These are phyloP conservation scores for Pterocles orientalis DNA, from an alignment of 2,113 vertebrate species.

Conservation along the genomic window DNA sequence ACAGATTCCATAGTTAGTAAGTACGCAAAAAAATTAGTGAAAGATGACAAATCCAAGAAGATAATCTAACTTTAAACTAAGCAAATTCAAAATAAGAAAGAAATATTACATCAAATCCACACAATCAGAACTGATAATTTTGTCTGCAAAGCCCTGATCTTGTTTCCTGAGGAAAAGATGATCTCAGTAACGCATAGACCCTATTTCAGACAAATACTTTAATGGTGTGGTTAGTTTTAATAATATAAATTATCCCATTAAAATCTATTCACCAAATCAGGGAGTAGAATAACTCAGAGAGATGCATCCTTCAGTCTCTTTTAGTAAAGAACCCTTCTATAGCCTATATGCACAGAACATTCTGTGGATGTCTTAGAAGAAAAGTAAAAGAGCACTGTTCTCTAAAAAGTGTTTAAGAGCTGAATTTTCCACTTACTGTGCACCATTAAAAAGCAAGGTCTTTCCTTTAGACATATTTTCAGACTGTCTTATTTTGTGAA, in stretches of 20 bases:
- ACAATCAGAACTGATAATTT: not conserved
- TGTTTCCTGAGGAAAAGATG: not conserved
- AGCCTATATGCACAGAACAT: not conserved
- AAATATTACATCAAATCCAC: not conserved
- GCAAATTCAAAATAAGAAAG: not conserved
- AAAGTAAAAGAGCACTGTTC: not conserved
- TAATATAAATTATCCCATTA: not conserved
- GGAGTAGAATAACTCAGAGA: not conserved
- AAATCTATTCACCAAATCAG: not conserved
- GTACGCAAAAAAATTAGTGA: not conserved
- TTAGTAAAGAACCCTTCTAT: not conserved
- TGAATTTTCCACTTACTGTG: not conserved
- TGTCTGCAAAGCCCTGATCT: not conserved
- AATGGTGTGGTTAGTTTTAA: not conserved
- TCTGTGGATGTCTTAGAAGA: not conserved
- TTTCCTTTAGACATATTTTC: slow-evolving; percentile 1
- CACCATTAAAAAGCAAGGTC: not conserved
- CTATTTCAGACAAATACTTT: not conserved
- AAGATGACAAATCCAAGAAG: not conserved
- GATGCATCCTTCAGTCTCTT: not conserved
- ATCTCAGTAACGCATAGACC: not conserved
- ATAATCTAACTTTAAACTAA: not conserved
- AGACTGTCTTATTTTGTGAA: not conserved
- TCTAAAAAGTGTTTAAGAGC: not conserved
- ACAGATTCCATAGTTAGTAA: not conserved